Base-by-base conservation (phyloP, 2,797 vertebrate genomes). In the Coranthus polyacanthus region DNA sequence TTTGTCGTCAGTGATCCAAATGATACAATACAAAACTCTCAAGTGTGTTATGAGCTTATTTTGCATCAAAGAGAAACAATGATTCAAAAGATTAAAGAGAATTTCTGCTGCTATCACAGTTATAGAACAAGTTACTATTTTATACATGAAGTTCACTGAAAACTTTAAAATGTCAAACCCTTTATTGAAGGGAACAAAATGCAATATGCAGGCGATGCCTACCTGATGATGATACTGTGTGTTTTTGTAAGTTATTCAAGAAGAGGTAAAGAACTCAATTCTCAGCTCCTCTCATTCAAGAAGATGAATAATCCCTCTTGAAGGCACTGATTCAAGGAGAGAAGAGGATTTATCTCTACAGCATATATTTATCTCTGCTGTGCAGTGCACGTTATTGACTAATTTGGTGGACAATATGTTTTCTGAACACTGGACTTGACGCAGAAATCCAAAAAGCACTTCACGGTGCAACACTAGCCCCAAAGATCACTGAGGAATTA, bases 391-490 rank as follows among this genome's bases (percentile, higher is more conserved):
- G n/a, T 81, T 55, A 51, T 53, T 58, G 52, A 72, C 56, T 63
- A 34, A 75, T 80, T 76, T 79, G 68, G 69, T 79, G 75, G 55
- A 69, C 37, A 68, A 82, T 61, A 65, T 71, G 20, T 87, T 83
- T 83, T 83, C 47, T 62, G 67, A 68, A 84, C 82, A 89, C 83
- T 89, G 87, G 80, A 87, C 79, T 82, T 13, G 17, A 85, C 71
- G 81, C 79, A 87, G 72, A 78, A 81, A 89, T 87, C 83, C 86
- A 89, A 89, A 91, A 87, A 87, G 80, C 83, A 81, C 83, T 64
- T 72, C 16, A 36, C 58, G 60, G 88, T 89, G 85, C 82, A 76
- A 78, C 51, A 81, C 77, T 75, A 55, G 50, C 72, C 88, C 90
- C 87, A 90, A 89, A 90, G 86, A 90, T 81, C 61, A 77, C 59